These are phyloP conservation scores for Trematomus loennbergii DNA, from an alignment of 2,113 vertebrate species.

Conservation along the genomic window DNA sequence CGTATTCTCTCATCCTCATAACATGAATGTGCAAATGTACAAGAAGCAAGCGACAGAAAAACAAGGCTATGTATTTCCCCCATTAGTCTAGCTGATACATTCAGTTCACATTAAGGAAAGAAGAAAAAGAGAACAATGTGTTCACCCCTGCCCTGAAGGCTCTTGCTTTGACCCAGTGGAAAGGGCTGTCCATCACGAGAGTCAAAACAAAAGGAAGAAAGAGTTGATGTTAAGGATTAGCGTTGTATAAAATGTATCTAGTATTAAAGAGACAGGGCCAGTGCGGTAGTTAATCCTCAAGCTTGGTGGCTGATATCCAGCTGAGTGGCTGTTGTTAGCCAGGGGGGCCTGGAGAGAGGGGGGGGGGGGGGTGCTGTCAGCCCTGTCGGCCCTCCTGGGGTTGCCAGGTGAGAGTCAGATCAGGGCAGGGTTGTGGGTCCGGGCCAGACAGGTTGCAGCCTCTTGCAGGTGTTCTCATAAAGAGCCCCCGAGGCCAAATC, in stretches of 20 bases:
- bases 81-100: constrained; percentile 47
- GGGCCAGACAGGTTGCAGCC: constrained; percentile 53
- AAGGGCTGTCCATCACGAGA: constrained; percentile 57
- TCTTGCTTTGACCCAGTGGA: constrained; percentile 2
- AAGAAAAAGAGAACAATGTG: constrained; percentile 44
- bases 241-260: constrained; percentile 77
- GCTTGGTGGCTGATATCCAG: constrained; percentile 72
- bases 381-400: constrained; percentile 24
- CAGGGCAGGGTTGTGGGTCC: constrained; percentile 31
- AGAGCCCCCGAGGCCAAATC: constrained; percentile 43
- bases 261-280: constrained; percentile 68
- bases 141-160: constrained; percentile 14
- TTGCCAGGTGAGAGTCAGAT: constrained; percentile 56
- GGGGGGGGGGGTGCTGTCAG: constrained; percentile 19
- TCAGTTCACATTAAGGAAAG: constrained; percentile 14
- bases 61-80: constrained; percentile 23
- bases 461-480: constrained; percentile 69
- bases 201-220: constrained; percentile 70
- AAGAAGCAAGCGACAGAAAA: constrained; percentile 34
- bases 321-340: constrained; percentile 62
- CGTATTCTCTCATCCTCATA: constrained; percentile 68
- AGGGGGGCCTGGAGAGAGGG: constrained; percentile 13
- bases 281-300: constrained; percentile 74
- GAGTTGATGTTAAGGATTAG: constrained; percentile 66
- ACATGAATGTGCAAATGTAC: constrained; percentile 77